Evolutionary conservation across 2,888 invertebrate genomes (phyloP), one percentile per base, ranked within the genome.

Genomic region (Nemapogon koenigi): DNA sequence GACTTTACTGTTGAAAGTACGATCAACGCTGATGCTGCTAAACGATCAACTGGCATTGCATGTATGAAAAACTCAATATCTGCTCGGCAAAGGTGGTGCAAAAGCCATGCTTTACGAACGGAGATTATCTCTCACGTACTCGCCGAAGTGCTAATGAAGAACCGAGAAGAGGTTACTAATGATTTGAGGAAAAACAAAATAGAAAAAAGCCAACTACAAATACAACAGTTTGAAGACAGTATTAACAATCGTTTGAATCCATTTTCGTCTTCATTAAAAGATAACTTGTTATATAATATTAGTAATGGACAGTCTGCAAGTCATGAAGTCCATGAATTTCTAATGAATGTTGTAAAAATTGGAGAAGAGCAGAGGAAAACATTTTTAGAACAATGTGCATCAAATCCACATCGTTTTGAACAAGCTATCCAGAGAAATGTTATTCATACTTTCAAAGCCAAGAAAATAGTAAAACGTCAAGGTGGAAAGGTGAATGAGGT

Each of bases 1-100:
- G 52, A 52, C 35, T 32, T 53, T 16, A 41, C 43, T 28, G 36
- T 57, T 10, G 55, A 55, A 40, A 46, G 48, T 38, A 55, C 50
- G 15, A 50, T 51, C n/a, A 52, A 53, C 40, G 48, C 46, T 18
- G 46, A 52, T 45, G 50, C 48, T 43, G 49, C 46, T 16, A 47
- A 38, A 29, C 38, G 43, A 41, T 37, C 45, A 19, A 46, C 48
- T 40, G 52, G 47, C 13, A 45, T 52, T 31, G 28, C 37, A 26
- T 40, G 42, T 42, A 30, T 49, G 16, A 49, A 40, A 11, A 50
- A 53, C 38, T 49, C 51, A 29, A 49, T 50, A 26, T 42, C 43
- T 27, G 51, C 51, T 36, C 48, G 55, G 8, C 53, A 53, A 46
- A 41, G 55, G 27, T 57, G 31, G 31, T n/a, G 11, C n/a, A 4